Conservation (phyloP, 2,888 invertebrate genomes). For the Epistrophe eligans region DNA sequence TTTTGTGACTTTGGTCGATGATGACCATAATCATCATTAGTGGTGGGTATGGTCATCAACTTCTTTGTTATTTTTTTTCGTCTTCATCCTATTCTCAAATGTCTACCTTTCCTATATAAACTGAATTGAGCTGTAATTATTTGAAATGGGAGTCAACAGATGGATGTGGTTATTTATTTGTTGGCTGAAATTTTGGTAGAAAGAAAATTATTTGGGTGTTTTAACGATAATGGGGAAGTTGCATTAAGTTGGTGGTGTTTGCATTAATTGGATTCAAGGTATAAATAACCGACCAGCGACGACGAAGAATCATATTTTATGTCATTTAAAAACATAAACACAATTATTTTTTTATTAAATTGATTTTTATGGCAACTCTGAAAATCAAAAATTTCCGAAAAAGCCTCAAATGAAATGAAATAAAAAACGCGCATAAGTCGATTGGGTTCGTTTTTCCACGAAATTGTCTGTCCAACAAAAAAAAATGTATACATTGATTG, state of each 20-base stretch:
- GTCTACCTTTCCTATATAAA: not conserved
- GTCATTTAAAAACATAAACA: too few species aligned
- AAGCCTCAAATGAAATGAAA: too few species aligned
- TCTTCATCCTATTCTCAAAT: not conserved
- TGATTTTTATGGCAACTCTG: too few species aligned
- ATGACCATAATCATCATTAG: conserved; percentile 76
- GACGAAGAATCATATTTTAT: too few species aligned
- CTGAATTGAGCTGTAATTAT: conserved; percentile 73
- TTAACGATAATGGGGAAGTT: conserved; percentile 51
- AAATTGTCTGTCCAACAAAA: too few species aligned
- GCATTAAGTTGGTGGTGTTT: conserved; percentile 5
- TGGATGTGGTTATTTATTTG: conserved; percentile 54
- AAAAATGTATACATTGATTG: too few species aligned
- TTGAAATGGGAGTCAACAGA: conserved; percentile 70
- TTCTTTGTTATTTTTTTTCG: conserved; percentile 11
- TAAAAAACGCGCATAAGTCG: too few species aligned
- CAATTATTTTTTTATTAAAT: too few species aligned
- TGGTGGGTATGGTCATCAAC: conserved; percentile 45
- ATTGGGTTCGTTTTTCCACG: too few species aligned
- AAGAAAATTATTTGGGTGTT: conserved; percentile 53
- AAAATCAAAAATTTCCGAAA: too few species aligned
- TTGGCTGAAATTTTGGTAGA: conserved; percentile 43
- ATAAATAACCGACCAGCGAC: not conserved
- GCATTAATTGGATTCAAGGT: not conserved
- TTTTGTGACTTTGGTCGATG: conserved; percentile 67